Percentiles rank a stretch among this genome's conserved stretches.
Conservation (phyloP, 2,113 vertebrate species). For the Pleuronectes platessa region DNA sequence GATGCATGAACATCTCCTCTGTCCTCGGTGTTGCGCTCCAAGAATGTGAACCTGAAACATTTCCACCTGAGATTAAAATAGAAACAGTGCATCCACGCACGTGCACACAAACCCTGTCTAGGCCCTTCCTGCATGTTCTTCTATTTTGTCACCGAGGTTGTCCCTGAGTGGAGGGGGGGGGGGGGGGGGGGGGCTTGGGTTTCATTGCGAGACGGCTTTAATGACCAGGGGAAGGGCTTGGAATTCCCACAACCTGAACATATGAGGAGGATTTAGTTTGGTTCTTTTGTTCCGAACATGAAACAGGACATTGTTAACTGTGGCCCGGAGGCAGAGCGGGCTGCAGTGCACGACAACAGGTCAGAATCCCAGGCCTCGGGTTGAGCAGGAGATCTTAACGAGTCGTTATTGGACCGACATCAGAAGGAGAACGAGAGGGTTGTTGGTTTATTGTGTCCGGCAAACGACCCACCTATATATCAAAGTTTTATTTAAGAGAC, state of each 20-base stretch:
- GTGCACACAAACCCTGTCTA: not conserved
- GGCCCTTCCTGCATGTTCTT: conserved; percentile 7
- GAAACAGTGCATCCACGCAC: conserved; percentile 3
- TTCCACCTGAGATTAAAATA: conserved; percentile 18
- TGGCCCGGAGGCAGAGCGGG: conserved; percentile 54
- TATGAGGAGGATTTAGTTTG: conserved; percentile 70
- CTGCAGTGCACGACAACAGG: conserved; percentile 18
- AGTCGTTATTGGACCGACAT: not conserved
- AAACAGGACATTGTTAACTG: conserved; percentile 52
- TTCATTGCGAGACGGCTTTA: conserved; percentile 75
- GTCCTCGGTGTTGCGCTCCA: not conserved
- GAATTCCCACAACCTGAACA: conserved; percentile 67
- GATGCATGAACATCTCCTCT: conserved; percentile 3
- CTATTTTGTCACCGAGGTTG: conserved; percentile 31
- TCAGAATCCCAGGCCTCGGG: conserved; percentile 22
- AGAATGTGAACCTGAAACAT: conserved; percentile 20
- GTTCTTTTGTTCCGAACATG: conserved; percentile 72
- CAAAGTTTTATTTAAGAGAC: no score
- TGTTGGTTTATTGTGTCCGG: not conserved
- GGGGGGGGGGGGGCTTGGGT: conserved; percentile 55
- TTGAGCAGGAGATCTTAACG: conserved; percentile 1
- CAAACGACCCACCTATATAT: not conserved
- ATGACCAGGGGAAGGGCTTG: conserved; percentile 61
- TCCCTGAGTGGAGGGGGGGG: conserved; percentile 42
- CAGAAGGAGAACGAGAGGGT: not conserved